Percentiles rank a stretch among this genome's conserved stretches.
These are phyloP conservation scores for Ctenochaetus hawaiiensis DNA, from an alignment of 2,797 vertebrate genomes.

Conservation along the genomic window DNA sequence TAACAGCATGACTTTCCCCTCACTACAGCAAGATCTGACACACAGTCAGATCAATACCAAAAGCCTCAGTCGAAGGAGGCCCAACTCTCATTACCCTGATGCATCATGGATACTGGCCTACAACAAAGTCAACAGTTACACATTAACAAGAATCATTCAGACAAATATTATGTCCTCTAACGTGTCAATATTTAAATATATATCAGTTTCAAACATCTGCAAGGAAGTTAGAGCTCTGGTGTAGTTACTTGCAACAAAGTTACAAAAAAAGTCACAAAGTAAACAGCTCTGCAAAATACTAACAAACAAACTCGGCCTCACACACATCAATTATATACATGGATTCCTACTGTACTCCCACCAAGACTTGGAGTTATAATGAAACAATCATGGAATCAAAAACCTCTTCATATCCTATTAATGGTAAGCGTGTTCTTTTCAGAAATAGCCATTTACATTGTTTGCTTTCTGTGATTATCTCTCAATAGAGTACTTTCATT, in stretches of 20 bases:
- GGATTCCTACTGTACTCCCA: too few species aligned
- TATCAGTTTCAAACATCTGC: not conserved
- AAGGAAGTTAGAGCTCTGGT: not conserved
- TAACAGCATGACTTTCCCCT: conserved; percentile 39
- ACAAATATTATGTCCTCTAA: not conserved
- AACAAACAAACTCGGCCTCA: too few species aligned
- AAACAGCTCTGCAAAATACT: not conserved
- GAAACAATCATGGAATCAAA: too few species aligned
- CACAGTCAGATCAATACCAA: conserved; percentile 39
- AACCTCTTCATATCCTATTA: not conserved
- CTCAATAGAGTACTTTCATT: too few species aligned
- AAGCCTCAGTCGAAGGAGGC: conserved; percentile 1
- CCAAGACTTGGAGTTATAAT: too few species aligned
- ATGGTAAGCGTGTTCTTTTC: not conserved
- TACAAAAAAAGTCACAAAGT: not conserved
- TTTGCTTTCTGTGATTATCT: too few species aligned
- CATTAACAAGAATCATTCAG: too few species aligned
- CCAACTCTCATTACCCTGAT: not conserved
- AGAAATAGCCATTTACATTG: too few species aligned
- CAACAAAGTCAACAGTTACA: not conserved
- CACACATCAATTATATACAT: too few species aligned
- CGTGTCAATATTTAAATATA: not conserved
- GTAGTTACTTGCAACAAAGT: not conserved
- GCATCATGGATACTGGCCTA: not conserved
- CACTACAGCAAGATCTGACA: conserved; percentile 4